A percentile compares a stretch with the other conserved stretches of the same genome.
phyloP scores from a whole-genome alignment of 2,113 vertebrate species.

The Scophthalmus maximus region DNA sequence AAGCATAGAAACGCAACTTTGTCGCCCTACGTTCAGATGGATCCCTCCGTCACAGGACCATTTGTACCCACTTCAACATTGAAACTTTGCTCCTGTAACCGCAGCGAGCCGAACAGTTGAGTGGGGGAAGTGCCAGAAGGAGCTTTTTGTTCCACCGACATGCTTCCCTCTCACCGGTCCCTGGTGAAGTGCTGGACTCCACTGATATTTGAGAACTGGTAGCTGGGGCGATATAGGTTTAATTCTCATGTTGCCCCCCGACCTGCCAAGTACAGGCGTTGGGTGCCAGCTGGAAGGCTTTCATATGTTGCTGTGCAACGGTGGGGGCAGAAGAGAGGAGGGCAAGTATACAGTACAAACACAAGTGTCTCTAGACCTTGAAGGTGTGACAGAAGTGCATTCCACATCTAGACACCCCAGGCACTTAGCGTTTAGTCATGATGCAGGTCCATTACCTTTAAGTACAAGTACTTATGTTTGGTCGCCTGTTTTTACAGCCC shows the following conservation, averaged over 20 bases:
- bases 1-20: slow-evolving; percentile 1
- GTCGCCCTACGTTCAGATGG: no score
- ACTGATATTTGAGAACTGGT: slow-evolving; percentile 86
- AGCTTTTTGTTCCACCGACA: slow-evolving; percentile 75
- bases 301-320: slow-evolving; percentile 51
- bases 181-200: slow-evolving; percentile 85
- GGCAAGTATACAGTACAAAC: slow-evolving; percentile 69
- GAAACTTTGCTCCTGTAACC: slow-evolving; percentile 73
- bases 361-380: slow-evolving; percentile 74
- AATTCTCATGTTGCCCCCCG: slow-evolving; percentile 82
- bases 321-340: slow-evolving; percentile 60
- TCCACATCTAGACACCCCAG: slow-evolving; percentile 68
- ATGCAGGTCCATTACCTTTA: slow-evolving; percentile 85
- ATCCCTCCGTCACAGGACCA: slow-evolving; percentile 23
- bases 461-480: slow-evolving; percentile 82
- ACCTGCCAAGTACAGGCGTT: slow-evolving; percentile 82
- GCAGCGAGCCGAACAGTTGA: slow-evolving; percentile 62
- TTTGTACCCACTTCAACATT: slow-evolving; percentile 57
- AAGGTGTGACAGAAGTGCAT: slow-evolving; percentile 73
- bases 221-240: slow-evolving; percentile 85
- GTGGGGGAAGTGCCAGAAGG: slow-evolving; percentile 76
- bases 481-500: slow-evolving; percentile 76
- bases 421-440: slow-evolving; percentile 76
- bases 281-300: slow-evolving; percentile 88
- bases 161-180: slow-evolving; percentile 76